A percentile compares a stretch with the other conserved stretches of the same genome.
phyloP scores from a whole-genome alignment of 2,888 invertebrate species.

The Drosophila nigritarsus region DNA sequence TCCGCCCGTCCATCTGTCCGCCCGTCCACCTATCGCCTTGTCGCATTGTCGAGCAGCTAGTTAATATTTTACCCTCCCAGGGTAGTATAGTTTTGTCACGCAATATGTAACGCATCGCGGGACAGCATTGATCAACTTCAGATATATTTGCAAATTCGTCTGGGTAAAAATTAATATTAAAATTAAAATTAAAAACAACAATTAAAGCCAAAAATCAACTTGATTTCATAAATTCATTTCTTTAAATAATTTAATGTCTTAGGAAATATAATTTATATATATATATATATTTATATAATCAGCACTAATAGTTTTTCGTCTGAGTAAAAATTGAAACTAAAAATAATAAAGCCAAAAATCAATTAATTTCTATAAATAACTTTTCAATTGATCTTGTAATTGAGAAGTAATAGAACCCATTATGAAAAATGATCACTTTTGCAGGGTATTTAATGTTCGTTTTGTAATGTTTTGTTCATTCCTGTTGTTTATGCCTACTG shows the following conservation, averaged over 20 bases:
- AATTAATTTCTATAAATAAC: not conserved
- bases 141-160: not conserved
- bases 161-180: not conserved
- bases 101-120: not conserved
- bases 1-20: not conserved
- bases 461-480: too few relatives aligned
- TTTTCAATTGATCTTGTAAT: too few relatives aligned
- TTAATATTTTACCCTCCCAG: not conserved
- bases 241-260: not conserved
- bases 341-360: not conserved
- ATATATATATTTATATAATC: not conserved
- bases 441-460: not conserved
- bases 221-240: not conserved
- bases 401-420: not conserved
- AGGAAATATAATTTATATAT: too few relatives aligned
- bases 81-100: not conserved
- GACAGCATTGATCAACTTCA: not conserved
- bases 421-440: not conserved
- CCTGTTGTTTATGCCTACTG: not conserved
- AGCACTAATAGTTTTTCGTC: not conserved
- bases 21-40: not conserved
- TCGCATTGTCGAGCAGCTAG: not conserved
- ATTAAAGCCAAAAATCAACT: not conserved
- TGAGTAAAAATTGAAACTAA: not conserved
- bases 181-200: not conserved